These are phyloP conservation scores for Chromobotia macracanthus DNA, from an alignment of 2,797 vertebrate species.

Conservation along the genomic window DNA sequence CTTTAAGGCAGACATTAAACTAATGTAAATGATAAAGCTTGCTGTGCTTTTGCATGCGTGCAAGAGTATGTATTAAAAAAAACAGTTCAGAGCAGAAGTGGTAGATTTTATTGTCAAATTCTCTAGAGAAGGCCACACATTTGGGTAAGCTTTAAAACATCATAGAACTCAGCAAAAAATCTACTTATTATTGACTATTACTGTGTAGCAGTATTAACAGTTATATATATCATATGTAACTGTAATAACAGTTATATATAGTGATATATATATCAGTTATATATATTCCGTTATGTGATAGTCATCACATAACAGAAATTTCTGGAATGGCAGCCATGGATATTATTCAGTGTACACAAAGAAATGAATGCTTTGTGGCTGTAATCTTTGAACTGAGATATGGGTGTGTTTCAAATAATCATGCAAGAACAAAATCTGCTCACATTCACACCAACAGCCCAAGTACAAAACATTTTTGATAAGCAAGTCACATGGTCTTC, in stretches of 20 bases:
- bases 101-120: neutral
- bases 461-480: neutral
- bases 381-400: conserved; percentile 24
- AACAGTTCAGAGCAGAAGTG: conserved; percentile 3
- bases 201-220: neutral
- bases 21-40: neutral
- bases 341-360: neutral
- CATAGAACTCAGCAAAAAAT: neutral
- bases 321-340: neutral
- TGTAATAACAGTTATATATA: too few relatives aligned
- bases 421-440: neutral
- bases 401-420: neutral
- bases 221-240: too few relatives aligned
- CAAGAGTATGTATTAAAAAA: neutral
- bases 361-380: neutral
- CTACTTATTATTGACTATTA: too few relatives aligned
- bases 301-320: neutral
- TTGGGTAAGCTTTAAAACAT: neutral
- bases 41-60: neutral
- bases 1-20: neutral
- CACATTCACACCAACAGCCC: conserved; percentile 17
- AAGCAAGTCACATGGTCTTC: neutral
- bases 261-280: too few relatives aligned
- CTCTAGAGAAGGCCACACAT: neutral
- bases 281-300: too few relatives aligned